Percentiles rank a stretch among this genome's conserved stretches.
These are phyloP conservation scores for Habropoda laboriosa DNA, from an alignment of 1,140 invertebrate genomes.

Conservation along the genomic window DNA sequence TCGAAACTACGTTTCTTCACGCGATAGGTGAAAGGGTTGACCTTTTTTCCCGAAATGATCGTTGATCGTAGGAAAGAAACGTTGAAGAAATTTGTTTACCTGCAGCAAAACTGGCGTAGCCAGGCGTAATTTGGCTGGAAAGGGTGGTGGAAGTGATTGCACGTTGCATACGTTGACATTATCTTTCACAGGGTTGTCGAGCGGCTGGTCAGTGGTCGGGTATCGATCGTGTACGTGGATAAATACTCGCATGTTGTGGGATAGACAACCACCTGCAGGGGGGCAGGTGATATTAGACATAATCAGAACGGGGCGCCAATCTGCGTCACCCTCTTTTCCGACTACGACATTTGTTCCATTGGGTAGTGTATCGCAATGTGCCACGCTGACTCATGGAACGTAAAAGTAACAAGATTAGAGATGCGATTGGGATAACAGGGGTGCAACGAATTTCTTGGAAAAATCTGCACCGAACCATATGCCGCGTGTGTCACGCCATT, in stretches of 20 bases:
- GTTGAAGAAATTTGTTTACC: too few species aligned
- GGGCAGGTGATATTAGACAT: slow-evolving; percentile 76
- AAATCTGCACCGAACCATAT: background rate
- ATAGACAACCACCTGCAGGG: slow-evolving; percentile 75
- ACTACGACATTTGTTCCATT: slow-evolving; percentile 39
- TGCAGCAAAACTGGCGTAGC: too few species aligned
- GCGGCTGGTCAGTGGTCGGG: slow-evolving; percentile 48
- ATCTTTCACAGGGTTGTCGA: slow-evolving; percentile 30
- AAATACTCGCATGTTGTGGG: slow-evolving; percentile 67
- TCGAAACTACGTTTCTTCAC: too few species aligned
- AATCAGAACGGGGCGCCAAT: slow-evolving; percentile 75
- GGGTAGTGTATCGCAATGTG: slow-evolving; percentile 52
- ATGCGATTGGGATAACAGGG: background rate
- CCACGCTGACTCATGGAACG: slow-evolving; percentile 27
- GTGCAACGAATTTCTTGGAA: background rate
- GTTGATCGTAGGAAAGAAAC: too few species aligned
- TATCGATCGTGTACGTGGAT: slow-evolving; percentile 67
- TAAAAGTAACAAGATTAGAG: background rate
- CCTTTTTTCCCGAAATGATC: too few species aligned
- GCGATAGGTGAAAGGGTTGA: too few species aligned
- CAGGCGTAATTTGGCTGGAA: too few species aligned
- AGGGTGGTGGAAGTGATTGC: slow-evolving; percentile 30
- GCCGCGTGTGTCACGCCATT: background rate
- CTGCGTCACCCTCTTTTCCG: slow-evolving; percentile 55
- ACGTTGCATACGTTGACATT: slow-evolving; percentile 44